Evolutionary conservation across 2,888 invertebrate species (phyloP).

Genomic region (Electrophaes corylata): DNA sequence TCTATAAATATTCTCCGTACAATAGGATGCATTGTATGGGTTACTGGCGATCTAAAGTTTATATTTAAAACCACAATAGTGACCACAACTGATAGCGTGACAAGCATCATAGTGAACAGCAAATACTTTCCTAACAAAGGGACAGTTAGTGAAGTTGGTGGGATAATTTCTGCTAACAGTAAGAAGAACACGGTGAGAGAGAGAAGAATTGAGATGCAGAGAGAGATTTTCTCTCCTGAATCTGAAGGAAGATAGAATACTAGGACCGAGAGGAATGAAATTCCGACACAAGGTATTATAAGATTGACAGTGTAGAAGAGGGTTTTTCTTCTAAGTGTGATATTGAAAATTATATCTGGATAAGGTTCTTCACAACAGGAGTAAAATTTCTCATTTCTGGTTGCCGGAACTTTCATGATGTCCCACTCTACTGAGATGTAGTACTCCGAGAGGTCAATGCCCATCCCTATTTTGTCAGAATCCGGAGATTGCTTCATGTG

Average conservation of each 20-base stretch:
- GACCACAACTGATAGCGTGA: constrained; percentile 95
- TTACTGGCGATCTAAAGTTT: constrained; percentile 95
- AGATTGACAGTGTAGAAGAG: constrained; percentile 99
- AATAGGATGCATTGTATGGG: constrained; percentile 96
- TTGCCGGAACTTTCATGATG: constrained; percentile 96
- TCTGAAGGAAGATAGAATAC: constrained; percentile 99
- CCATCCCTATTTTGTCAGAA: constrained; percentile 94
- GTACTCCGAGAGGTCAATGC: constrained; percentile 96
- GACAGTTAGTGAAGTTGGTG: constrained; percentile 96
- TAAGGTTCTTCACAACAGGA: constrained; percentile 99
- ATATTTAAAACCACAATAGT: constrained; percentile 97
- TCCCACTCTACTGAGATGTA: constrained; percentile 99
- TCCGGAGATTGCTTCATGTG: constrained; percentile 94
- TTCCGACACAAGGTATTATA: constrained; percentile 98
- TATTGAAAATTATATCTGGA: constrained; percentile 98
- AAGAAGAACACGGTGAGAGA: constrained; percentile 97
- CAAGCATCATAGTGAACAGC: constrained; percentile 97
- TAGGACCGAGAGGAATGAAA: constrained; percentile 97
- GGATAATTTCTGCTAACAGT: constrained; percentile 96
- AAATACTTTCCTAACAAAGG: constrained; percentile 96
- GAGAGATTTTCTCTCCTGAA: constrained; percentile 98
- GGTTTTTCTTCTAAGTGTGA: constrained; percentile 96
- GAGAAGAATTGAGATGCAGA: constrained; percentile 96
- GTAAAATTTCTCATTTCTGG: constrained; percentile 95
- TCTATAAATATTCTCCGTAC: constrained; percentile 94